Percentiles rank a stretch among this genome's conserved stretches.
Conservation (phyloP, 2,797 vertebrate species). For the Cyprinella venusta region DNA sequence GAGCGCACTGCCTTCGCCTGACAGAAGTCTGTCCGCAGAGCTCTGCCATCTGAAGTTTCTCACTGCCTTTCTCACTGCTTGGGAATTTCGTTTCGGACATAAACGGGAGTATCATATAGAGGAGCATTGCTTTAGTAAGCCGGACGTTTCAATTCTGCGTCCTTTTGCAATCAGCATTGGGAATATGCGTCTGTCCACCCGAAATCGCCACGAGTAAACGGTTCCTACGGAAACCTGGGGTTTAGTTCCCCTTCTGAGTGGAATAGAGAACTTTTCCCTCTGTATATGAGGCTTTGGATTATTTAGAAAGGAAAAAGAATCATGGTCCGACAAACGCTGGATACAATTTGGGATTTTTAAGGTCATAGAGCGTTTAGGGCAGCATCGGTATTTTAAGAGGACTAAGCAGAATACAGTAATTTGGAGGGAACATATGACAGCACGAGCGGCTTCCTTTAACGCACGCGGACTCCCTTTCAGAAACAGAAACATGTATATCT, state of each 20-base stretch:
- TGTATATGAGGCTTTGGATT: constrained; percentile 54
- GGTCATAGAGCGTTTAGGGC: constrained; percentile 44
- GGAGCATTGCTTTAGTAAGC: constrained; percentile 35
- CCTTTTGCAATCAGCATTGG: constrained; percentile 37
- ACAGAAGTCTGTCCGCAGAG: constrained; percentile 21
- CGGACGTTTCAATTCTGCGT: constrained; percentile 26
- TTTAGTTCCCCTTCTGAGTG: constrained; percentile 43
- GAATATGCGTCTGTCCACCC: constrained; percentile 48
- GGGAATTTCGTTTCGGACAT: constrained; percentile 27
- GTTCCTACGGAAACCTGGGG: constrained; percentile 46
- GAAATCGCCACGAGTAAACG: constrained; percentile 37
- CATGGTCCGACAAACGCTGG: constrained; percentile 45
- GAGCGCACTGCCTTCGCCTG: constrained; percentile 24
- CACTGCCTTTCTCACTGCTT: neutral
- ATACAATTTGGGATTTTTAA: constrained; percentile 58
- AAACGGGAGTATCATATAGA: constrained; percentile 10
- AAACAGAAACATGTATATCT: constrained; percentile 76
- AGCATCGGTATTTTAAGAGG: constrained; percentile 52
- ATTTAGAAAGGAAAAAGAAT: constrained; percentile 45
- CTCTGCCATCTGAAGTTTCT: constrained; percentile 39
- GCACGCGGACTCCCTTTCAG: constrained; percentile 68
- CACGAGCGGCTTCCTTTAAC: constrained; percentile 63
- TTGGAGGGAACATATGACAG: constrained; percentile 58
- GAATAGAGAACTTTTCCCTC: constrained; percentile 53
- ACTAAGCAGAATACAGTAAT: constrained; percentile 32